These are phyloP conservation scores for Andrena dorsata DNA, from an alignment of 2,888 invertebrate genomes.

Conservation along the genomic window DNA sequence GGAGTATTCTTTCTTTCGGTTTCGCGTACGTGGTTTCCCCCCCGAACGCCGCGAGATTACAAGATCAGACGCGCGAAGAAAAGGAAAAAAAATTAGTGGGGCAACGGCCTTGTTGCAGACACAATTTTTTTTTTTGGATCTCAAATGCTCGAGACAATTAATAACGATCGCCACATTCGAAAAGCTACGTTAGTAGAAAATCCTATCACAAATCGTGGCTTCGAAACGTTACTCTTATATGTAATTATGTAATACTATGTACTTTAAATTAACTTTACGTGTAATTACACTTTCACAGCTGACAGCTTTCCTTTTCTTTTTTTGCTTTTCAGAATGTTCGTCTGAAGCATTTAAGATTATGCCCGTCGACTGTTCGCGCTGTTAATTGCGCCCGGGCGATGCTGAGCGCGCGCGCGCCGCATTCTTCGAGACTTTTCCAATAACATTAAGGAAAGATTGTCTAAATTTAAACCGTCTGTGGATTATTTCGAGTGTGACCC, in stretches of 20 bases:
- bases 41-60: constrained; percentile 11
- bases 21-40: not conserved
- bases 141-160: constrained; percentile 44
- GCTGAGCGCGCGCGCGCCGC: not conserved
- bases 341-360: constrained; percentile 39
- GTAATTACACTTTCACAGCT: constrained; percentile 60
- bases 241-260: constrained; percentile 48
- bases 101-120: not conserved
- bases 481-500: constrained; percentile 1
- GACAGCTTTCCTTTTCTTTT: constrained; percentile 20
- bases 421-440: constrained; percentile 8
- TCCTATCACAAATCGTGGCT: constrained; percentile 58
- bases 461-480: constrained; percentile 9
- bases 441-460: constrained; percentile 15
- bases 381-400: constrained; percentile 6
- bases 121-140: constrained; percentile 5
- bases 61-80: constrained; percentile 29
- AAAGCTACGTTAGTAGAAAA: constrained; percentile 55
- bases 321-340: constrained; percentile 26
- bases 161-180: constrained; percentile 32
- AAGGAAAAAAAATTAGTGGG: constrained; percentile 11
- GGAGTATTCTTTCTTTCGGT: constrained; percentile 33
- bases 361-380: constrained; percentile 43
- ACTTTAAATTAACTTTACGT: constrained; percentile 46
- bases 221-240: constrained; percentile 43